A percentile compares a stretch with the other conserved stretches of the same genome.
Evolutionary conservation across 2,797 vertebrate species (phyloP).

Genomic region (Takifugu rubripes): DNA sequence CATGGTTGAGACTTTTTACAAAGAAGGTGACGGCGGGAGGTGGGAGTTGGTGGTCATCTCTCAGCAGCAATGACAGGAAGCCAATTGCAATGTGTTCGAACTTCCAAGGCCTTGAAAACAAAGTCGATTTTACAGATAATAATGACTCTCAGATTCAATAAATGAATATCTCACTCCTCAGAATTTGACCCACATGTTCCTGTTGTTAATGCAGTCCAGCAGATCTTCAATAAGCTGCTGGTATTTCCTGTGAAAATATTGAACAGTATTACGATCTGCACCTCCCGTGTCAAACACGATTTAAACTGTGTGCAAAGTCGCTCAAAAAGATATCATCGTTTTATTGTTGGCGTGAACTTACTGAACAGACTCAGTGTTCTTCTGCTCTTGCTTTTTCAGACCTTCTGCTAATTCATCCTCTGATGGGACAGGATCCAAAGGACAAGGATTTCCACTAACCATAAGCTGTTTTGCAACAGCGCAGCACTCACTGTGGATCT

Average conservation of each 20-base stretch:
- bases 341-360: constrained; percentile 61
- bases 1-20: constrained; percentile 94
- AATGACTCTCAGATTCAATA: neutral
- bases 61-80: constrained; percentile 89
- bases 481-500: constrained; percentile 84
- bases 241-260: constrained; percentile 81
- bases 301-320: neutral
- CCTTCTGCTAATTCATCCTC: constrained; percentile 79
- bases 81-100: constrained; percentile 95
- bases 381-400: constrained; percentile 78
- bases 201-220: constrained; percentile 84
- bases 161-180: neutral
- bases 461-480: constrained; percentile 81
- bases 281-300: neutral
- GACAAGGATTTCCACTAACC: constrained; percentile 67
- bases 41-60: constrained; percentile 89
- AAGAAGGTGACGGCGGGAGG: constrained; percentile 86
- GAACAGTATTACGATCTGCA: constrained; percentile 5
- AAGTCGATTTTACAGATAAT: constrained; percentile 3
- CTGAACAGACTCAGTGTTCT: constrained; percentile 83
- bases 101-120: constrained; percentile 88
- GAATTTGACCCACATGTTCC: constrained; percentile 85
- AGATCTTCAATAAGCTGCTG: constrained; percentile 85
- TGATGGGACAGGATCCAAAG: constrained; percentile 62
- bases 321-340: neutral